These are phyloP conservation scores for Saxicola maurus DNA, from an alignment of 2,797 vertebrate genomes.

Conservation along the genomic window DNA sequence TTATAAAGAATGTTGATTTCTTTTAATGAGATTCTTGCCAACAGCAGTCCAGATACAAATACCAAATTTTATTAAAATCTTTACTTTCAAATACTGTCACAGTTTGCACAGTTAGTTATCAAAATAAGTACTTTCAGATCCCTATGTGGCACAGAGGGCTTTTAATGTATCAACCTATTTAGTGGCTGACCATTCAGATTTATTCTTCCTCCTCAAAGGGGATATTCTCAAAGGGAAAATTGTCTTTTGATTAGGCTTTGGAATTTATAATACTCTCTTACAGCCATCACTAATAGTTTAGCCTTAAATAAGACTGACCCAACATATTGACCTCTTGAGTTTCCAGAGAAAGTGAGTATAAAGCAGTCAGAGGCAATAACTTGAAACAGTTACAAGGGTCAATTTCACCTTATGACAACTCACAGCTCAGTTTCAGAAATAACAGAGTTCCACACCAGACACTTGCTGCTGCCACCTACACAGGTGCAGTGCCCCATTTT, in stretches of 20 bases:
- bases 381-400: neutral
- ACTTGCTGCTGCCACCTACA: neutral
- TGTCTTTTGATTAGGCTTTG: slow-evolving; percentile 3
- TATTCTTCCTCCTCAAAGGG: neutral
- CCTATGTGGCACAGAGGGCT: neutral
- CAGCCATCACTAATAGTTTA: neutral
- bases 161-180: neutral
- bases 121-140: neutral
- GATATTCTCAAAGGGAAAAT: neutral
- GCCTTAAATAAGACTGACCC: neutral
- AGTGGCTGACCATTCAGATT: neutral
- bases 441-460: neutral
- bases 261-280: neutral
- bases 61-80: slow-evolving; percentile 13
- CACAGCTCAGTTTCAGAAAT: neutral
- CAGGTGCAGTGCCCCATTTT: neutral
- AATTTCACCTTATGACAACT: neutral
- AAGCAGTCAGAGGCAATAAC: neutral
- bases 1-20: neutral
- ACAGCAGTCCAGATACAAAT: neutral
- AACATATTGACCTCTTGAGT: neutral
- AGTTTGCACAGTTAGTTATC: neutral
- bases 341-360: neutral
- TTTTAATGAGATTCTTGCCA: slow-evolving; percentile 8
- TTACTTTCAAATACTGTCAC: neutral